phyloP scores from a whole-genome alignment of 2,797 vertebrate genomes.

The Aeoliscus strigatus region DNA sequence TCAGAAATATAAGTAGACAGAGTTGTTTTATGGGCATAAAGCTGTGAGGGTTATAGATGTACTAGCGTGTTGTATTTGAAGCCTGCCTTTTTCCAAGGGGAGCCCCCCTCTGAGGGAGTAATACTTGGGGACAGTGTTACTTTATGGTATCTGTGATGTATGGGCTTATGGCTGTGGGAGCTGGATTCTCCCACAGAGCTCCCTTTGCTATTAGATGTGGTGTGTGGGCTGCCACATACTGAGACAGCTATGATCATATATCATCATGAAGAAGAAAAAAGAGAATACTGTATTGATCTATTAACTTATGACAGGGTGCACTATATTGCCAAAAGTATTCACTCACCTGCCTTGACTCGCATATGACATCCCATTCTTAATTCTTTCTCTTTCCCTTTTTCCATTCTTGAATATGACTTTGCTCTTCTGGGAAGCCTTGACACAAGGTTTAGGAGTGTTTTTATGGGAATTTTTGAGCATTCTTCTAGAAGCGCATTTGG shows the following conservation, averaged over 20 bases:
- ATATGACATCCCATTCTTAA: too few relatives aligned
- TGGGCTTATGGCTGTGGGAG: constrained; percentile 22
- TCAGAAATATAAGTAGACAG: constrained; percentile 14
- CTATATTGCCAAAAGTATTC: constrained; percentile 18
- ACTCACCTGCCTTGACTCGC: too few relatives aligned
- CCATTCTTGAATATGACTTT: too few relatives aligned
- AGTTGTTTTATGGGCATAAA: constrained; percentile 9
- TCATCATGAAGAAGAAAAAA: constrained; percentile 24
- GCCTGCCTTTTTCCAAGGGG: constrained; percentile 14
- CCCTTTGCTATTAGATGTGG: constrained; percentile 14
- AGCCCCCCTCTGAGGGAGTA: constrained; percentile 14
- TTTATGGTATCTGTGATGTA: constrained; percentile 36
- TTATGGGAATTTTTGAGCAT: too few relatives aligned
- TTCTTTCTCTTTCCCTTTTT: too few relatives aligned
- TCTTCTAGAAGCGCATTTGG: too few relatives aligned
- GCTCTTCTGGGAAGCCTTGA: too few relatives aligned
- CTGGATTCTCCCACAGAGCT: constrained; percentile 12
- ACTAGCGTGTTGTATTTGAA: constrained; percentile 38
- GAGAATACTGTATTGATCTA: constrained; percentile 28
- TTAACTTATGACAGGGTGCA: constrained; percentile 14
- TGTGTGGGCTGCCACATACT: constrained; percentile 18
- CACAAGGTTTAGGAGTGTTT: too few relatives aligned
- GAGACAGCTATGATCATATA: constrained; percentile 42
- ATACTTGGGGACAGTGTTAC: constrained; percentile 30
- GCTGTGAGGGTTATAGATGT: constrained; percentile 30